Base-by-base conservation (phyloP, 2,888 invertebrate genomes). In the Synergus japonicus region DNA sequence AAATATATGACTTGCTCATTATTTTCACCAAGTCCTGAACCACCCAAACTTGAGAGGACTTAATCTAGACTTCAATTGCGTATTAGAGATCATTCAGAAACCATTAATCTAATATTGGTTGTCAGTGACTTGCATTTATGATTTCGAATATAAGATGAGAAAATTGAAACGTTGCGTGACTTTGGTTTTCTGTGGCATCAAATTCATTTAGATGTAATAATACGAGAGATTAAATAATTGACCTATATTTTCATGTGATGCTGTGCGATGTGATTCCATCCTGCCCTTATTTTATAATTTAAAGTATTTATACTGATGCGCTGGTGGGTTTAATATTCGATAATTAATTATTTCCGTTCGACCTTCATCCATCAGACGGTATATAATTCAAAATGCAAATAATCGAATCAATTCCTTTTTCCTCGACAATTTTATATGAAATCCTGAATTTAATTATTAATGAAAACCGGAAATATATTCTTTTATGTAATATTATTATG, bases 121-220 rank as follows among this genome's bases (percentile, higher is more conserved):
- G 41, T 18, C 8, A 37, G 37, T 54, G 73, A 73, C 49, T 73
- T 49, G 73, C 73, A 54, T 73, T 65, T 49, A 44, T 37, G 79
- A 80, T 85, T 81, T 78, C 12, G 29, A 63, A 29, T 63, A 29
- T 63, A 58, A 18, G 18, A 18, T 63, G 4, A 67, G 64, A 83
- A 83, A 85, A 84, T 49, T 69, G 83, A 83, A 83, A 86, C 82
- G 85, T 87, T 60, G 83, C 82, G 81, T 87, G 86, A 87, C 73
- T 46, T 15, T 80, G 83, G 15, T 43, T 79, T 79, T 77, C 41
- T 12, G 2, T 22, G 54, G 44, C 58, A 58, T 77, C 77, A 69
- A 63, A 64, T 79, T 77, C 69, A 79, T 79, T 79, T 60, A 10
- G 15, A 15, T 9, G 22, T 22, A 22, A 22, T 22, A 22, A 22